These are phyloP conservation scores for Drosophila sordidapex DNA, from an alignment of 2,888 invertebrate species.

Conservation along the genomic window DNA sequence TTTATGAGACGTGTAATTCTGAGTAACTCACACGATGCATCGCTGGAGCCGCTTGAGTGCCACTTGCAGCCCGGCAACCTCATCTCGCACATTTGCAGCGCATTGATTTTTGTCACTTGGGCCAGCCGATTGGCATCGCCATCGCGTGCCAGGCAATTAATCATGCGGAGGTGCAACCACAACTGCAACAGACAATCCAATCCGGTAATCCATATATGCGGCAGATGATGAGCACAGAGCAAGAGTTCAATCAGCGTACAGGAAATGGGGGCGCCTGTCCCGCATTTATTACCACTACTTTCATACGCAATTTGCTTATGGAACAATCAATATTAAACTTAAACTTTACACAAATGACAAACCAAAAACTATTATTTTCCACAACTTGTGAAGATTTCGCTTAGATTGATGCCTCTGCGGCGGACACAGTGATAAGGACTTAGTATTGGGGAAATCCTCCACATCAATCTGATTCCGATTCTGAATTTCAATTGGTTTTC, in stretches of 20 bases:
- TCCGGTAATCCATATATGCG: constrained; percentile 5
- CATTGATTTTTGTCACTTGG: constrained; percentile 78
- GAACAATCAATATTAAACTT: not conserved
- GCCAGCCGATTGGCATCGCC: constrained; percentile 69
- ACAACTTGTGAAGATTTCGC: not conserved
- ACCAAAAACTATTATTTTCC: not conserved
- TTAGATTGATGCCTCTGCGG: not conserved
- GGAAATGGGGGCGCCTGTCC: not conserved
- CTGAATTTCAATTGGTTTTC: not conserved
- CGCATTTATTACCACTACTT: not conserved
- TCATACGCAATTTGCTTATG: not conserved
- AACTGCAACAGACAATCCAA: not conserved
- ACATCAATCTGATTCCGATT: not conserved
- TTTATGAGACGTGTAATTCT: constrained; percentile 55
- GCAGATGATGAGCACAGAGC: constrained; percentile 14
- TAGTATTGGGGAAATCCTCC: not conserved
- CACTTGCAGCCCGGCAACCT: constrained; percentile 34
- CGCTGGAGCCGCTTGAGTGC: constrained; percentile 23
- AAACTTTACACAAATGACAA: accelerated
- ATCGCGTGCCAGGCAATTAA: constrained; percentile 71
- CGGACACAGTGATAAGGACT: not conserved
- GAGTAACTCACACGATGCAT: constrained; percentile 51
- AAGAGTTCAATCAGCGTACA: not conserved
- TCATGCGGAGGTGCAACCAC: constrained; percentile 47
- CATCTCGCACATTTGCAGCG: constrained; percentile 71